Conservation (phyloP, 2,797 vertebrate genomes). For the Pyrrhura leucotis region DNA sequence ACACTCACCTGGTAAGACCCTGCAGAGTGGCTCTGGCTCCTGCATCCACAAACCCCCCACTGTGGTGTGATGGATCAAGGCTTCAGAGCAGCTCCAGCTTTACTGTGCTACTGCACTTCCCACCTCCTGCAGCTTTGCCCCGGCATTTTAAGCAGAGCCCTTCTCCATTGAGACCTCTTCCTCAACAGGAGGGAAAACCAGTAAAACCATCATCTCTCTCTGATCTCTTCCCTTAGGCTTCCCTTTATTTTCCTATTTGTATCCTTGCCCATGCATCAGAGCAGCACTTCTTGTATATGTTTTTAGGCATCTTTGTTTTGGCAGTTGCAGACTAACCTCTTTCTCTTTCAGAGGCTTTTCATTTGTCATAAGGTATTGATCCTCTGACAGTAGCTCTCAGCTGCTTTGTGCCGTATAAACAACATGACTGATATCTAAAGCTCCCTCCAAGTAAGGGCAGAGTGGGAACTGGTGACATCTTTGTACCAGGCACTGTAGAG, state of each 20-base stretch:
- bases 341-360: background rate
- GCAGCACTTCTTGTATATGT: background rate
- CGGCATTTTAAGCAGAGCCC: rapidly evolving
- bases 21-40: background rate
- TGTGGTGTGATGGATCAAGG: rapidly evolving
- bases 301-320: background rate
- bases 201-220: background rate
- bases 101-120: rapidly evolving
- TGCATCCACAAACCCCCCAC: rapidly evolving
- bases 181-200: background rate
- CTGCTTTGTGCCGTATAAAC: background rate
- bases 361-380: background rate
- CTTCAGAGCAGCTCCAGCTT: background rate
- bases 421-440: background rate
- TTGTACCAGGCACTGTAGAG: background rate
- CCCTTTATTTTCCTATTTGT: background rate
- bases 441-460: background rate
- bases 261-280: background rate
- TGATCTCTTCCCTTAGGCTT: background rate
- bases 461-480: background rate
- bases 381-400: background rate
- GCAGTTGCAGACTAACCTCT: background rate
- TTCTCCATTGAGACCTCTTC: background rate
- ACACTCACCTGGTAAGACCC: background rate
- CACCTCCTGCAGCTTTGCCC: background rate